Percentiles rank a stretch among this genome's conserved stretches.
Evolutionary conservation across 2,888 invertebrate genomes (phyloP).

Genomic region (Protonemura montana): DNA sequence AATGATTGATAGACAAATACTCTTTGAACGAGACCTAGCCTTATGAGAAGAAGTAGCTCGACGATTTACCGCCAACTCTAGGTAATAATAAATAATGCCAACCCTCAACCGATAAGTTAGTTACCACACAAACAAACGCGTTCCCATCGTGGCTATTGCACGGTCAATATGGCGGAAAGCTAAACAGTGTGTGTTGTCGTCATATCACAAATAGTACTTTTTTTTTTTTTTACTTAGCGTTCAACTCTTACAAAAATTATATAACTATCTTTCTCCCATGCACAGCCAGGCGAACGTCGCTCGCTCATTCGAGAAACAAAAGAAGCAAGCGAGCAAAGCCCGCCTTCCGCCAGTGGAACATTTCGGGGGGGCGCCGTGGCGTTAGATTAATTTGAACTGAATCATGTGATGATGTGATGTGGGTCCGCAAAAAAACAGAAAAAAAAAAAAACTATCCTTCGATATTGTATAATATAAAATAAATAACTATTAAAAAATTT

Average conservation of each 20-base stretch:
- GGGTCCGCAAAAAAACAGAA: neutral
- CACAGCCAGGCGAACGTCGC: neutral
- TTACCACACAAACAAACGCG: constrained; percentile 31
- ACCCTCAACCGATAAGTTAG: constrained; percentile 39
- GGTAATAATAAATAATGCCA: constrained; percentile 36
- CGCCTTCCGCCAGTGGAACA: neutral
- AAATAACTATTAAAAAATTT: constrained; percentile 36
- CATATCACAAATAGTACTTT: neutral
- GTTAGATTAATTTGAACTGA: constrained; percentile 2
- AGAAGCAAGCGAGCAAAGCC: neutral
- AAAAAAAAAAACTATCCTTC: neutral
- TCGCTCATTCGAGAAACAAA: neutral
- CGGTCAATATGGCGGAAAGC: constrained; percentile 5
- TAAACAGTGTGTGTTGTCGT: neutral
- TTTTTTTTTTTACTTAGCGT: constrained; percentile 1
- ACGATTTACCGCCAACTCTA: neutral
- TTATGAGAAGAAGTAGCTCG: constrained; percentile 7
- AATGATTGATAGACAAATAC: constrained; percentile 12
- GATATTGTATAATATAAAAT: constrained; percentile 28
- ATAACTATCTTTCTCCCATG: constrained; percentile 12
- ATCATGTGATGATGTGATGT: neutral
- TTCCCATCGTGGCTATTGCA: constrained; percentile 23
- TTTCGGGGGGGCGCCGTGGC: neutral
- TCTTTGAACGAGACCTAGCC: constrained; percentile 12
- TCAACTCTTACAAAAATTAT: constrained; percentile 7